Evolutionary conservation across 2,888 invertebrate species (phyloP).

Genomic region (Anodontia alba): DNA sequence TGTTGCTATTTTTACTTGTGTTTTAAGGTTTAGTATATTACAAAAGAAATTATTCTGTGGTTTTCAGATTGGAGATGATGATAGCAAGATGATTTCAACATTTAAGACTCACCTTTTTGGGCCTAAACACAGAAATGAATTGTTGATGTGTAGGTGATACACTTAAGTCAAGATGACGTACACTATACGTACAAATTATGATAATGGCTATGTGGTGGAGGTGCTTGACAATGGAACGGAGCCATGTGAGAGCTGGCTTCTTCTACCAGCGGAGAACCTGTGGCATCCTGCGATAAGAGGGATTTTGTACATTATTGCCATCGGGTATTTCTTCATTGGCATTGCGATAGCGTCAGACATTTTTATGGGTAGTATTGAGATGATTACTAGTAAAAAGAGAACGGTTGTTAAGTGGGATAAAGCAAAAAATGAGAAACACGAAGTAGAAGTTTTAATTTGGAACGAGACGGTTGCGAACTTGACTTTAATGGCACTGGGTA

Average conservation of each 20-base stretch:
- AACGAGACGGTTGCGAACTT: slow-evolving; percentile 84
- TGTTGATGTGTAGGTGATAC: neutral
- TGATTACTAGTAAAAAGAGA: slow-evolving; percentile 81
- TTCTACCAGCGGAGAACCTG: slow-evolving; percentile 83
- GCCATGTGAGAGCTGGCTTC: slow-evolving; percentile 77
- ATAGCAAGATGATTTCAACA: too few species aligned
- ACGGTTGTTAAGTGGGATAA: slow-evolving; percentile 80
- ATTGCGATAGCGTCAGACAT: slow-evolving; percentile 82
- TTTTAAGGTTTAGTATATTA: too few species aligned
- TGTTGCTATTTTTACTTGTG: too few species aligned
- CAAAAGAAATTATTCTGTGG: too few species aligned
- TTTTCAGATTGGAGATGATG: too few species aligned
- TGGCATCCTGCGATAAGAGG: slow-evolving; percentile 77
- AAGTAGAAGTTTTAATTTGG: slow-evolving; percentile 81
- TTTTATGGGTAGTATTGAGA: slow-evolving; percentile 83
- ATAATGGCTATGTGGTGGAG: slow-evolving; percentile 79
- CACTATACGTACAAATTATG: slow-evolving; percentile 63
- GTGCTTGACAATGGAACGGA: slow-evolving; percentile 56
- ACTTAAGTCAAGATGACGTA: slow-evolving; percentile 23
- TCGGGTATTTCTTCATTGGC: slow-evolving; percentile 81
- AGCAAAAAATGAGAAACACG: slow-evolving; percentile 76
- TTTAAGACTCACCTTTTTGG: too few species aligned
- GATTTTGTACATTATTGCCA: slow-evolving; percentile 80
- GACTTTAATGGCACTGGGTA: slow-evolving; percentile 83
- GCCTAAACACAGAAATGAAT: too few species aligned